These are phyloP conservation scores for Lipotes vexillifer DNA, from an alignment of 2,113 vertebrate species.

Conservation along the genomic window DNA sequence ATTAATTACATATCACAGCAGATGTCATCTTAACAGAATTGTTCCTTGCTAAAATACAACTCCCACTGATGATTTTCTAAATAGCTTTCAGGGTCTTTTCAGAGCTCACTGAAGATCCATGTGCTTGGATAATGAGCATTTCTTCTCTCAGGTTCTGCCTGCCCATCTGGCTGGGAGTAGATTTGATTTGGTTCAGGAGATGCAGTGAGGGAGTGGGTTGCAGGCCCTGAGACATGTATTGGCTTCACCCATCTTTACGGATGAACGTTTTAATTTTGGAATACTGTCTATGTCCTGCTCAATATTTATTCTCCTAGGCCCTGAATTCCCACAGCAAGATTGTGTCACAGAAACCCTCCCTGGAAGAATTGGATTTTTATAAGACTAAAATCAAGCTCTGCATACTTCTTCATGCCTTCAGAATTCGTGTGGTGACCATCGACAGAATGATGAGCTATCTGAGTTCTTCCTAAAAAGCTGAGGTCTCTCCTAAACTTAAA, in stretches of 20 bases:
- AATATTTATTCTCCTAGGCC: conserved; percentile 61
- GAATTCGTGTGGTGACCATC: conserved; percentile 85
- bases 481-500: too few relatives aligned
- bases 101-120: neutral
- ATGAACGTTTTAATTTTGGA: neutral
- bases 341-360: fast-evolving
- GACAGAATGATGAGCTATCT: conserved; percentile 84
- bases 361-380: conserved; percentile 31
- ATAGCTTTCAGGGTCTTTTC: neutral
- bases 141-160: neutral
- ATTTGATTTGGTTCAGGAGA: neutral
- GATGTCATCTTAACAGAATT: neutral
- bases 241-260: neutral
- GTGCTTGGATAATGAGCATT: neutral
- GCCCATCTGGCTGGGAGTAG: neutral
- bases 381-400: conserved; percentile 79
- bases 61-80: neutral
- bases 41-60: neutral
- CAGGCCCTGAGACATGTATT: neutral
- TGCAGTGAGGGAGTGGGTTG: too few relatives aligned
- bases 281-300: neutral
- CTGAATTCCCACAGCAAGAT: conserved; percentile 10
- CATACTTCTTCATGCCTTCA: conserved; percentile 83
- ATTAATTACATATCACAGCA: neutral
- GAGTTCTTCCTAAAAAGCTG: neutral